Conservation (phyloP, 1,140 invertebrate genomes). For the Macrosteles quadrilineatus region DNA sequence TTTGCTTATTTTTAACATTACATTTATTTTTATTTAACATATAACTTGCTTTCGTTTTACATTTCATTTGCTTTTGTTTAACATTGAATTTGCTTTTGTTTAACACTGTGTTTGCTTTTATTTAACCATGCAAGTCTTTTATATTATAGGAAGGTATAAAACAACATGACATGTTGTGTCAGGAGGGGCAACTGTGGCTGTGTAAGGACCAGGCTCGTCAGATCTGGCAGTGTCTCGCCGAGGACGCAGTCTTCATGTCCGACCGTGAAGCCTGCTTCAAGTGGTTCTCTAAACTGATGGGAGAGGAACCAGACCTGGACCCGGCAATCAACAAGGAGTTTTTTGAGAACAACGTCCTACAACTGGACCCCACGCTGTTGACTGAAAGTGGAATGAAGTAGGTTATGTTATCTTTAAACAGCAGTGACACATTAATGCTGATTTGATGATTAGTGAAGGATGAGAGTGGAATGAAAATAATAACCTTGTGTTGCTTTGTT, state of each 20-base stretch:
- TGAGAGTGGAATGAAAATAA: too few relatives aligned
- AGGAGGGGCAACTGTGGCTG: slow-evolving; percentile 73
- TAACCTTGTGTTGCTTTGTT: too few relatives aligned
- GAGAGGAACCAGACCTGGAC: slow-evolving; percentile 95
- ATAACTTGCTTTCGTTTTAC: too few relatives aligned
- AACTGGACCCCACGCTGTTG: slow-evolving; percentile 85
- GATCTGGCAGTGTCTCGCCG: slow-evolving; percentile 96
- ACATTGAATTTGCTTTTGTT: too few relatives aligned
- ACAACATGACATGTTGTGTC: not conserved
- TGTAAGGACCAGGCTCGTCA: slow-evolving; percentile 96
- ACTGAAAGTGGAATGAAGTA: slow-evolving; percentile 96
- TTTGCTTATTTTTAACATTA: too few relatives aligned
- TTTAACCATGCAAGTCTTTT: too few relatives aligned
- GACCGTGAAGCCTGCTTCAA: slow-evolving; percentile 97
- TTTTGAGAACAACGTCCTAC: slow-evolving; percentile 94
- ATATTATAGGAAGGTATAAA: too few relatives aligned
- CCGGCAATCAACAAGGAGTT: slow-evolving; percentile 96
- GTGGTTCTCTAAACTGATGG: slow-evolving; percentile 99
- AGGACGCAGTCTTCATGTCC: slow-evolving; percentile 85
- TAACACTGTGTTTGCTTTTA: too few relatives aligned
- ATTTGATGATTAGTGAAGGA: not conserved
- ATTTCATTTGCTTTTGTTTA: too few relatives aligned
- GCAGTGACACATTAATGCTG: slow-evolving; percentile 1
- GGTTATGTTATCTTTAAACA: slow-evolving; percentile 41
- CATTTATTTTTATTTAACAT: too few relatives aligned